Evolutionary conservation across 2,797 vertebrate species (phyloP).

Genomic region (Chloroceryle inda): DNA sequence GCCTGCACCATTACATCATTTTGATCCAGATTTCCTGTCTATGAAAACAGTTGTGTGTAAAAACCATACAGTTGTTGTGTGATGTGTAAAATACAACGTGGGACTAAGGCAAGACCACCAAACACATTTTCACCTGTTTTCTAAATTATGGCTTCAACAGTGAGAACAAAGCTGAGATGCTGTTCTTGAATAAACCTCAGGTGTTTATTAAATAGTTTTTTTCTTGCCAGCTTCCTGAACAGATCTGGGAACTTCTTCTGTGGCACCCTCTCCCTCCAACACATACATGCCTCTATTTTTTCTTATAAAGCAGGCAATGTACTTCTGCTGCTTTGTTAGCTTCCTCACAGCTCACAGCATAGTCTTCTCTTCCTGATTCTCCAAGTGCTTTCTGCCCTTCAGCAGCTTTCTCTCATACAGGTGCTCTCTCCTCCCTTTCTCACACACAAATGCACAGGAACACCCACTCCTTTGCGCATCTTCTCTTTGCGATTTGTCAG

Average conservation of each 20-base stretch:
- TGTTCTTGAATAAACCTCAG: not conserved
- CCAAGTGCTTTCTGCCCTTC: not conserved
- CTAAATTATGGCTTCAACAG: conserved; percentile 21
- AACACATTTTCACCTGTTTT: conserved; percentile 44
- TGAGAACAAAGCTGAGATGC: not conserved
- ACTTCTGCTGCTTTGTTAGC: not conserved
- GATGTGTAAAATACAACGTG: not conserved
- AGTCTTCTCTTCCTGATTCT: not conserved
- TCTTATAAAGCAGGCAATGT: not conserved
- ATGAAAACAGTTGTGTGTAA: not conserved
- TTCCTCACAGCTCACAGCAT: not conserved
- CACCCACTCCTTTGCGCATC: not conserved
- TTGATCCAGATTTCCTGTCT: not conserved
- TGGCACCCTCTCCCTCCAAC: not conserved
- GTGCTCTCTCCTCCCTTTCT: not conserved
- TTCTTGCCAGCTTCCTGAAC: not conserved
- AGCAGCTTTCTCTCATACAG: not conserved
- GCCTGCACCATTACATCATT: not conserved
- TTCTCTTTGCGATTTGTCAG: not conserved
- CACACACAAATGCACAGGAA: accelerated
- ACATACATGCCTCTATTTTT: accelerated
- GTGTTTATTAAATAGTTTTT: not conserved
- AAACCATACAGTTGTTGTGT: not conserved
- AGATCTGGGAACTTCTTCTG: not conserved
- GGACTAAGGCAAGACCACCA: conserved; percentile 7